phyloP scores from a whole-genome alignment of 92 coral and sea anemone genomes.

The Plumapathes pennacea region DNA sequence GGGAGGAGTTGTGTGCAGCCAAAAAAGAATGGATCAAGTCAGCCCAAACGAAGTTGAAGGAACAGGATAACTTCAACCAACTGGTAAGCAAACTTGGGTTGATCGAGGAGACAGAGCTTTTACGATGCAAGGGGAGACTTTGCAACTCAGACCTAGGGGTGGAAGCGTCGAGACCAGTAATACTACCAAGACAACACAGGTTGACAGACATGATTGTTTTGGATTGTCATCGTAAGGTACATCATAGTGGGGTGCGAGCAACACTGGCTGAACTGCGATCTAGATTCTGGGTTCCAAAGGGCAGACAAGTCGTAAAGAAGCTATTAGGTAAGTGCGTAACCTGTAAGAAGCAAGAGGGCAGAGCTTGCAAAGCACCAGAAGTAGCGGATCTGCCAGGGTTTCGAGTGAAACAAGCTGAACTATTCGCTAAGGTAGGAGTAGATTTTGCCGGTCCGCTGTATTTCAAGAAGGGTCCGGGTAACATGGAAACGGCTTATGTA shows the following conservation, averaged over 20 bases:
- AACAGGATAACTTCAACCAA: conserved; percentile 13
- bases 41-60: background rate
- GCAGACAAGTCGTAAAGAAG: conserved; percentile 30
- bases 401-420: conserved; percentile 10
- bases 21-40: background rate
- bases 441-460: conserved; percentile 10
- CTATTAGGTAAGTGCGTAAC: background rate
- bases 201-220: conserved; percentile 1
- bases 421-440: conserved; percentile 13
- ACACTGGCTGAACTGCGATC: conserved; percentile 17
- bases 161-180: conserved; percentile 12
- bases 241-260: conserved; percentile 12
- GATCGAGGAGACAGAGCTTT: background rate
- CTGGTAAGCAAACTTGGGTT: conserved; percentile 7
- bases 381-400: conserved; percentile 18
- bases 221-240: conserved; percentile 8
- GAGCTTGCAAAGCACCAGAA: conserved; percentile 3
- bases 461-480: background rate
- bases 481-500: conserved; percentile 11
- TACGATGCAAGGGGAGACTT: conserved; percentile 4
- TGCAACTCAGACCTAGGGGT: conserved; percentile 14
- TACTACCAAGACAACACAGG: conserved; percentile 4
- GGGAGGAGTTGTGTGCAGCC: background rate
- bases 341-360: background rate
- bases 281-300: conserved; percentile 23